Base-by-base conservation (phyloP, 2,888 invertebrate genomes). In the Dyspetes luteomarginatus region DNA sequence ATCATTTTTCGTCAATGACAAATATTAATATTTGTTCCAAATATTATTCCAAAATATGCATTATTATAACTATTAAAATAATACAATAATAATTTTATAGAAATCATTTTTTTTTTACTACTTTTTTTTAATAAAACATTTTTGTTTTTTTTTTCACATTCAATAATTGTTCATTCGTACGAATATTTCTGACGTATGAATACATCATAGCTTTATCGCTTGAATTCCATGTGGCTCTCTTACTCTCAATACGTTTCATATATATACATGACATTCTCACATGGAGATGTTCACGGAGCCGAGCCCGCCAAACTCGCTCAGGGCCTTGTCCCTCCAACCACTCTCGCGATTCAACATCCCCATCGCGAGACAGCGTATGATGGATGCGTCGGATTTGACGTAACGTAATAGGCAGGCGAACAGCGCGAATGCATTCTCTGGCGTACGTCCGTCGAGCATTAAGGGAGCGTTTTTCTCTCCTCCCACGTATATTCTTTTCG, bases 351-450 rank as follows among this genome's bases (percentile, higher is more conserved):
- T 24, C 73, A 9, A 48, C 76, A 60, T 71, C 15, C 56, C 74
- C 50, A 50, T 48, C 48, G 50, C 48, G 15, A 48, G n/a, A 68
- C 62, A 50, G 67, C 77, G 72, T 85, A 88, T 90, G 90, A 90
- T 90, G 88, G 89, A 90, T 90, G 88, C 85, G 87, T 85, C 83
- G 87, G 87, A 85, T 89, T 90, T 87, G 89, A 88, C 88, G 86
- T 85, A 86, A 86, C 85, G 86, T 89, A 88, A 89, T 89, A 88
- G 85, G 86, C 84, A 84, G 85, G 79, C 82, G 84, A 75, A 80
- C 76, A 79, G 60, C 71, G 81, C 72, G 68, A 84, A 81, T 81
- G 84, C 84, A 85, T 86, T 85, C 82, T 85, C 82, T 65, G 52
- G 73, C 73, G 58, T 58, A 60, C 56, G 48, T 43, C 48, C 73